phyloP scores from a whole-genome alignment of 2,888 invertebrate species.

The Cosmopolites sordidus region DNA sequence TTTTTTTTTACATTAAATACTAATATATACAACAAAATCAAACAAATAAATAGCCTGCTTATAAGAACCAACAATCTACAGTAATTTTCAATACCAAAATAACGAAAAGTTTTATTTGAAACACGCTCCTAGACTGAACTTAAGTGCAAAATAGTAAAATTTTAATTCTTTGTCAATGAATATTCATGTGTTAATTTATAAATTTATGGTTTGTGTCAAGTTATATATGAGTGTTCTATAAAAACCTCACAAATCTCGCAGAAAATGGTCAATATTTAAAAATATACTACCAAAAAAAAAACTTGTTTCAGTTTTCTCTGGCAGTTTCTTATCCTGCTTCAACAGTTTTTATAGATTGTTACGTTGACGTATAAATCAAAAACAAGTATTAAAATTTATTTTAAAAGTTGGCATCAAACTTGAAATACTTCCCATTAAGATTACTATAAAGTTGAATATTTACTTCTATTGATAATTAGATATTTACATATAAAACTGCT shows the following conservation, averaged over 20 bases:
- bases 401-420: not conserved
- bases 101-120: conserved; percentile 31
- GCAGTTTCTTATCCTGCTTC: not conserved
- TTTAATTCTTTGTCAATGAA: conserved; percentile 15
- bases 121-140: conserved; percentile 28
- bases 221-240: not conserved
- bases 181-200: not conserved
- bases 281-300: not conserved
- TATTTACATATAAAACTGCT: not conserved
- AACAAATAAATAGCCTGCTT: conserved; percentile 13
- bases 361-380: not conserved
- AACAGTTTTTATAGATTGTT: not conserved
- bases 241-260: not conserved
- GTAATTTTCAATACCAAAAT: conserved; percentile 2
- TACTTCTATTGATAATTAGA: not conserved
- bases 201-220: not conserved
- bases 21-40: conserved; percentile 30
- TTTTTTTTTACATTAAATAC: conserved; percentile 16
- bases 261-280: not conserved
- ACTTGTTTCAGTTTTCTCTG: not conserved
- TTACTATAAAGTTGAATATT: not conserved
- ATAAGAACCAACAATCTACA: not conserved
- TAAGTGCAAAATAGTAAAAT: conserved; percentile 17
- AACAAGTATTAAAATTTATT: not conserved
- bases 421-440: conserved; percentile 1